Percentiles rank a stretch among this genome's conserved stretches.
These are phyloP conservation scores for Macrocentrus cingulum DNA, from an alignment of 1,140 invertebrate species.

Conservation along the genomic window DNA sequence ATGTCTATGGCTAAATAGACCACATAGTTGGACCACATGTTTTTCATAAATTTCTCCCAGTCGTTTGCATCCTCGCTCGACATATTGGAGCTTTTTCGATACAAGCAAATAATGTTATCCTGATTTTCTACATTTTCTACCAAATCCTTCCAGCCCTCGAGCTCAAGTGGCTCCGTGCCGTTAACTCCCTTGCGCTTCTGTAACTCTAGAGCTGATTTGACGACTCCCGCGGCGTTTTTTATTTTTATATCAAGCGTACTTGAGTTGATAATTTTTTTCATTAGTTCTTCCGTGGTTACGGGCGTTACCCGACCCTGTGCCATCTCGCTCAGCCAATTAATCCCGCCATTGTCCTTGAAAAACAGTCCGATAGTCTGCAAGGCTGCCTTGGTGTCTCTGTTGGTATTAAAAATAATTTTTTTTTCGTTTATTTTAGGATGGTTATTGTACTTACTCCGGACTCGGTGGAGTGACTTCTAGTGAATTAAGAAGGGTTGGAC, in stretches of 20 bases:
- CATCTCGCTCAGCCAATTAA: constrained; percentile 22
- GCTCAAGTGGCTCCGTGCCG: constrained; percentile 1
- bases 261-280: constrained; percentile 20
- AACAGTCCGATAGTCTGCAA: constrained; percentile 25
- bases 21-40: constrained; percentile 26
- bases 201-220: constrained; percentile 9
- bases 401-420: constrained; percentile 4
- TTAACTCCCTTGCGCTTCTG: not conserved
- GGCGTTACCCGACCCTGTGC: constrained; percentile 6
- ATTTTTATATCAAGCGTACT: constrained; percentile 1
- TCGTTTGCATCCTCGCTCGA: constrained; percentile 19
- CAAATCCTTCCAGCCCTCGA: constrained; percentile 28
- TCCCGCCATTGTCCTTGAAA: constrained; percentile 25
- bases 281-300: constrained; percentile 26
- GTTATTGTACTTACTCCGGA: not conserved
- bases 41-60: constrained; percentile 32
- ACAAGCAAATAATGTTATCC: constrained; percentile 35
- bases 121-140: constrained; percentile 26
- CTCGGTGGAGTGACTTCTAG: not conserved
- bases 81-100: constrained; percentile 25
- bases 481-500: not conserved
- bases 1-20: constrained; percentile 31
- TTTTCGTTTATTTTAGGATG: not conserved
- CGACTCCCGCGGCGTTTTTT: constrained; percentile 20
- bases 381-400: constrained; percentile 25